Percentiles rank a stretch among this genome's conserved stretches.
These are phyloP conservation scores for Calypte anna DNA, from an alignment of 2,113 vertebrate species.

Conservation along the genomic window DNA sequence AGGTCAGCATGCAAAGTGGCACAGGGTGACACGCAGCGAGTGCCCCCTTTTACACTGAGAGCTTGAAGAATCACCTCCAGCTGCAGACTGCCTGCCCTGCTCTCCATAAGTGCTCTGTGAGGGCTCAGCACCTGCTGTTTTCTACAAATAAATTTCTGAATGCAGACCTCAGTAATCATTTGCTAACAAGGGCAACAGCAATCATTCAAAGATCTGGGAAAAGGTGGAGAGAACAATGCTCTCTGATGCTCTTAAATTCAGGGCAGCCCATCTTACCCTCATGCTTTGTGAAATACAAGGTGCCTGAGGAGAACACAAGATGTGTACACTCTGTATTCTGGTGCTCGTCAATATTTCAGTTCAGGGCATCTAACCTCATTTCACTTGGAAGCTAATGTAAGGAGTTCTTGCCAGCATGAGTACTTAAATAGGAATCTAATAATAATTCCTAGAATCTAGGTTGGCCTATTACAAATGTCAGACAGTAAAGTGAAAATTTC, in stretches of 20 bases:
- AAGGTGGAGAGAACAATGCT: background rate
- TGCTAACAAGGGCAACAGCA: background rate
- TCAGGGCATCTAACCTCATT: conserved; percentile 39
- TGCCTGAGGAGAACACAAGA: background rate
- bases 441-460: conserved; percentile 48
- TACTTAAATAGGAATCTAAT: conserved; percentile 57
- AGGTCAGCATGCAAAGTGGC: background rate
- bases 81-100: background rate
- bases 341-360: background rate
- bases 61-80: background rate
- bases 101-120: background rate
- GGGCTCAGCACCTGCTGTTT: background rate
- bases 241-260: background rate
- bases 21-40: background rate
- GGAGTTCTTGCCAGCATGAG: conserved; percentile 18
- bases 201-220: background rate
- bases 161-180: background rate
- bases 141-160: conserved; percentile 19
- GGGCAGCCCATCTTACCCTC: background rate
- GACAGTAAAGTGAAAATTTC: conserved; percentile 7
- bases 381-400: conserved; percentile 49
- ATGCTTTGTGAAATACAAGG: background rate
- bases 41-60: background rate
- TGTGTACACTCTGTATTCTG: background rate
- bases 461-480: conserved; percentile 26